These are phyloP conservation scores for Thecocarcelia acutangulata DNA, from an alignment of 2,888 invertebrate species.

Conservation along the genomic window DNA sequence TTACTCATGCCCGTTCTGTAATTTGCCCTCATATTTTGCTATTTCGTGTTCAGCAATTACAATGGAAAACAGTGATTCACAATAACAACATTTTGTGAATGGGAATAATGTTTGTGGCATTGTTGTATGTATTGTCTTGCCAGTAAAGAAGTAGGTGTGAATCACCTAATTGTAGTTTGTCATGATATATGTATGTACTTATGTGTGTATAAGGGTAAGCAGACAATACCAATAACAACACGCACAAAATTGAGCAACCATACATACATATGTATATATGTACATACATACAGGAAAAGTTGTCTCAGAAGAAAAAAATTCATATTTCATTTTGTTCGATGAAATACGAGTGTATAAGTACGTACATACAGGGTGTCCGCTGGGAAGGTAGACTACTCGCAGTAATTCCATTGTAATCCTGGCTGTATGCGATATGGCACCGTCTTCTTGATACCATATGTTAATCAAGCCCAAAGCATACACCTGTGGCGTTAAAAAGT, in stretches of 20 bases:
- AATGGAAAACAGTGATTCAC: slow-evolving; percentile 45
- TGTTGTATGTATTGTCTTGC: slow-evolving; percentile 26
- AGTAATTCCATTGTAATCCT: no score
- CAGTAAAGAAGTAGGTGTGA: slow-evolving; percentile 22
- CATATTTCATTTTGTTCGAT: neutral
- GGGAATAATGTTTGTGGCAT: slow-evolving; percentile 16
- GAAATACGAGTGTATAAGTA: no score
- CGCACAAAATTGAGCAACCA: no score
- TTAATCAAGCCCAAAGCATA: no score
- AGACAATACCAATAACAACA: no score
- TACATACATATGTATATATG: no score
- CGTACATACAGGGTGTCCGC: no score
- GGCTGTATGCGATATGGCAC: no score
- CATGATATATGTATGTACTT: slow-evolving; percentile 11
- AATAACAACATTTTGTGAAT: slow-evolving; percentile 5
- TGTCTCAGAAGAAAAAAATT: slow-evolving; percentile 20
- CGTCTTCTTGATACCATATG: no score
- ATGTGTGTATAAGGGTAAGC: no score
- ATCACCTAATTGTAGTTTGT: slow-evolving; percentile 66
- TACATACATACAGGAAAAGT: neutral
- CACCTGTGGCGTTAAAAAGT: no score
- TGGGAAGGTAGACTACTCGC: no score
- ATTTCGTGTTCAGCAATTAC: slow-evolving; percentile 28
- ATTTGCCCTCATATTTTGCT: neutral
- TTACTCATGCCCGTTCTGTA: neutral